A percentile compares a stretch with the other conserved stretches of the same genome.
phyloP scores from a whole-genome alignment of 53 echinoderm and acorn worm species.

The Astropecten irregularis region DNA sequence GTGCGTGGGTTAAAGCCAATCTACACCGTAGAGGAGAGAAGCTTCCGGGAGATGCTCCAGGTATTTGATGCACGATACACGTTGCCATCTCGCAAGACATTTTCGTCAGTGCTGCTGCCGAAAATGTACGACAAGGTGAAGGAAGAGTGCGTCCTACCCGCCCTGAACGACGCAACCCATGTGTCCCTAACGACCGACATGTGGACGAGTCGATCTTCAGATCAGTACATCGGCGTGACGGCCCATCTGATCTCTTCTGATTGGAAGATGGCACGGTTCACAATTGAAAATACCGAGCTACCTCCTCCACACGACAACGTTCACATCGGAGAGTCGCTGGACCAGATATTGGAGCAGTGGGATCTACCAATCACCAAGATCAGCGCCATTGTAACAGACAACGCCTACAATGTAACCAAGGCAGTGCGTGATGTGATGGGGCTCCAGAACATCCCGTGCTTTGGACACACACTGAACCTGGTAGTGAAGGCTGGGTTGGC shows the following conservation, averaged over 20 bases:
- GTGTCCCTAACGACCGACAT: conserved; percentile 49
- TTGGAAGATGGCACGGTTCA: conserved; percentile 32
- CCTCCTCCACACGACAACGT: conserved; percentile 37
- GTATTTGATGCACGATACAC: conserved; percentile 47
- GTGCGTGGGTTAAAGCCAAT: conserved; percentile 4
- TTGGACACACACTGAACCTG: conserved; percentile 55
- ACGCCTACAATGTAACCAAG: conserved; percentile 43
- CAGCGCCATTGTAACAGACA: conserved; percentile 46
- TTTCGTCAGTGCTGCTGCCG: conserved; percentile 5
- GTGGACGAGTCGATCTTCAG: not conserved
- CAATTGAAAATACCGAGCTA: conserved; percentile 34
- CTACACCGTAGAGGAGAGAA: conserved; percentile 21
- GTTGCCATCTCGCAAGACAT: conserved; percentile 25
- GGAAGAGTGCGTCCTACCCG: not conserved
- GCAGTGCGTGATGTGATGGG: not conserved
- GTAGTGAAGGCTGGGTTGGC: conserved; percentile 26
- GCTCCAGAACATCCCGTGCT: conserved; percentile 12
- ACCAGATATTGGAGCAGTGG: conserved; percentile 20
- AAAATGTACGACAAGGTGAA: conserved; percentile 7
- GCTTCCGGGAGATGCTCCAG: not conserved
- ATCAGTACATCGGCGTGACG: conserved; percentile 48
- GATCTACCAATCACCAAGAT: not conserved
- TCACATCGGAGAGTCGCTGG: conserved; percentile 4
- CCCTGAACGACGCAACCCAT: not conserved
- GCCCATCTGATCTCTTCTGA: conserved; percentile 11